phyloP scores from a whole-genome alignment of 2,888 invertebrate genomes.

The Amblyjoppa proteus region DNA sequence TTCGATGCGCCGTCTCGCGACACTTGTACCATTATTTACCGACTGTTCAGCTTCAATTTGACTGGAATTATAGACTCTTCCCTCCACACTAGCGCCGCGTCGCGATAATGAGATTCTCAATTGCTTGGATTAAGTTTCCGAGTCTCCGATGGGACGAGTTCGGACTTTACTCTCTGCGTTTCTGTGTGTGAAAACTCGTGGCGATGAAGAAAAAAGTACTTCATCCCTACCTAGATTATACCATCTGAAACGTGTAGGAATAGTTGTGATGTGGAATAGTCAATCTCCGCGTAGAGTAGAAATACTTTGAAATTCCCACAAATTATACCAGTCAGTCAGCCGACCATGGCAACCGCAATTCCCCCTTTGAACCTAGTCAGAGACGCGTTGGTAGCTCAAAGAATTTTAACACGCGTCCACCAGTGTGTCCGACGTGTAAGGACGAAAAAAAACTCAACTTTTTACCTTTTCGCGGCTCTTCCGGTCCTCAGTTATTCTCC shows the following conservation, averaged over 20 bases:
- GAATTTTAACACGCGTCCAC: background rate
- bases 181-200: background rate
- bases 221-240: background rate
- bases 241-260: background rate
- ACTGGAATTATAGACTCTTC: background rate
- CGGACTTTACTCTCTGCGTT: background rate
- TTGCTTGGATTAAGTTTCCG: background rate
- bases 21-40: slow-evolving; percentile 18
- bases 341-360: background rate
- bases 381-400: background rate
- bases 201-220: background rate
- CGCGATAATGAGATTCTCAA: slow-evolving; percentile 2
- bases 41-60: background rate
- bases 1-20: background rate
- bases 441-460: slow-evolving; percentile 3
- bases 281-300: too few species aligned
- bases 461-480: background rate
- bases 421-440: background rate
- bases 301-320: background rate
- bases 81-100: background rate
- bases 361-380: background rate
- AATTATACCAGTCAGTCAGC: background rate
- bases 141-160: background rate
- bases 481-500: background rate
- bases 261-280: too few species aligned